Evolutionary conservation across 2,113 vertebrate genomes (phyloP).

Genomic region (Notothenia coriiceps): DNA sequence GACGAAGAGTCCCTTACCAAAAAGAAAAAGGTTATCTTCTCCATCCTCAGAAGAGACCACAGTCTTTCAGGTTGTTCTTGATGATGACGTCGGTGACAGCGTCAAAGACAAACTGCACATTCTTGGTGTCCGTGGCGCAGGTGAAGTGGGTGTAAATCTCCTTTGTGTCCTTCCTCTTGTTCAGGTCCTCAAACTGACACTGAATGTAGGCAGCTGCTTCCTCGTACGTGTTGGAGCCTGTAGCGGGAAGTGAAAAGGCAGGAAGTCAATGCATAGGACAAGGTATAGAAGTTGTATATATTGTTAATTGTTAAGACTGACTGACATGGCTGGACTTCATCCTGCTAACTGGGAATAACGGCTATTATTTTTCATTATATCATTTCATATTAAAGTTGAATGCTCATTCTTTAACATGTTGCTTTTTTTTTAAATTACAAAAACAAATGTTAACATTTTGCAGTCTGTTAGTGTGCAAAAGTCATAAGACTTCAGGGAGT

Average conservation of each 20-base stretch:
- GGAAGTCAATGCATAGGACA: conserved; percentile 22
- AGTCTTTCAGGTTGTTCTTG: conserved; percentile 99
- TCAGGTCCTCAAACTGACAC: conserved; percentile 98
- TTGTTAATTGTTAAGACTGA: neutral
- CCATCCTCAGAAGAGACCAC: conserved; percentile 92
- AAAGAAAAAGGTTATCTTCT: conserved; percentile 6
- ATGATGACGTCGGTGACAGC: conserved; percentile 99
- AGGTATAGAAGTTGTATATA: neutral
- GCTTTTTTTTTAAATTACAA: too few relatives aligned
- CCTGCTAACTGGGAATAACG: conserved; percentile 1
- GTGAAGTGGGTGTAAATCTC: conserved; percentile 99
- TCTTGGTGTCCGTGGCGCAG: conserved; percentile 99
- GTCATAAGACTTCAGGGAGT: too few relatives aligned
- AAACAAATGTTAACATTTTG: too few relatives aligned
- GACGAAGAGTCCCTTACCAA: conserved; percentile 60
- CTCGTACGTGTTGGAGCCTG: conserved; percentile 97
- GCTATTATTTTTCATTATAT: too few relatives aligned
- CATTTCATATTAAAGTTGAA: neutral
- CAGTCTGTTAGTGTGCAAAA: too few relatives aligned
- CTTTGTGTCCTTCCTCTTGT: conserved; percentile 98
- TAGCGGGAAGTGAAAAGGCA: conserved; percentile 8
- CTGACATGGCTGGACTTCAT: conserved; percentile 5
- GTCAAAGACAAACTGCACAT: conserved; percentile 99
- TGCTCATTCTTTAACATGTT: neutral
- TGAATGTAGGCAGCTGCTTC: conserved; percentile 98